Base-by-base conservation (phyloP, 2,797 vertebrate genomes). In the Echeneis naucrates region DNA sequence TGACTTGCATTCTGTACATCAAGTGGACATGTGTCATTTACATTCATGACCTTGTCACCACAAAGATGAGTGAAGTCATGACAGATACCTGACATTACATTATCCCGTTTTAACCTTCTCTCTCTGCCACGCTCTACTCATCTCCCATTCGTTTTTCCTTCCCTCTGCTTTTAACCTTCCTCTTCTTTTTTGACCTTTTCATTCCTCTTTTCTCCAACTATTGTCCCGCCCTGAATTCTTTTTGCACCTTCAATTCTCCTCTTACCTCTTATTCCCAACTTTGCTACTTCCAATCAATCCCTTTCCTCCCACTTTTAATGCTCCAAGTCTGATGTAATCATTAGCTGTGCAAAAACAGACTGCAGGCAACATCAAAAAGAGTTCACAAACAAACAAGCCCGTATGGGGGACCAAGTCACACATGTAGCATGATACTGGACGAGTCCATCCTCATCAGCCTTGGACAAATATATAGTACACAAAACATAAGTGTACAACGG, bases 71-170 rank as follows among this genome's bases (percentile, higher is more conserved):
- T 88, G 87, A 88, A 91, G 89, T 86, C 91, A 88, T 88, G 92
- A 91, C 90, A 91, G 88, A 89, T 88, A 87, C 82, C 87, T 90
- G 92, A 93, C 86, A 88, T 87, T 88, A 90, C 82, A 91, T 93
- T 93, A 92, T 71, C 79, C 82, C 77, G 81, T 80, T 91, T 91
- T 90, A 93, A 91, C 92, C 88, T 92, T 89, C 86, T 78, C 77
- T 66, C 62, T 62, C 61, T 66, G 64, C 80, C 80, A 68, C 74
- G 68, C 56, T 75, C 67, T 76, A 72, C 54, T 65, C 72, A 85
- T 90, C 82, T 73, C 70, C 66, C 68, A 77, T 70, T 55, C 64
- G 58, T 68, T 75, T 63, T 60, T 73, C 75, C 69, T 65, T 83
- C 40, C 51, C 66, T 58, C 60, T 54, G 81, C 86, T 88, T 92